Evolutionary conservation across 1,140 invertebrate species (phyloP), one percentile per base, ranked within the genome.

Genomic region (Drosophila bipectinata): DNA sequence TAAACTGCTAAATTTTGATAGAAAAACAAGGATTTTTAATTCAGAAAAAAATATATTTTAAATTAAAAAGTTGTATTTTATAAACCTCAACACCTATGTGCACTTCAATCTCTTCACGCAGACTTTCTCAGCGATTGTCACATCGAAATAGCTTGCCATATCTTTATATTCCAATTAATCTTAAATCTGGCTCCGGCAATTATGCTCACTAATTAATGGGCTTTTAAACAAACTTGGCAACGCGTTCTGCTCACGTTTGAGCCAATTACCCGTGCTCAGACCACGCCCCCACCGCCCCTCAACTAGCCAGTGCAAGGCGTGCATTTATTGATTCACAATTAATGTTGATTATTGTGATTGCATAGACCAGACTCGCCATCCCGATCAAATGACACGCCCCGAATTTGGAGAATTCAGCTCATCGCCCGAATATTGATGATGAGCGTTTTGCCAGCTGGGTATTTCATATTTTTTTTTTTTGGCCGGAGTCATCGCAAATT

Each of bases 241-340:
- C 81, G 81, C 81, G 73, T 77, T 80, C 84, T 77, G 77, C 82
- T 75, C 82, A 87, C 82, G 84, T 85, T 85, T 85, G 68, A 66
- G 61, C 60, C 81, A 85, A 85, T 87, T 87, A 87, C 62, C 47
- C 34, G 47, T 44, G 56, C 30, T 21, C 53, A 7, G 21, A 18
- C 52, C 73, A 49, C 49, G 61, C 55, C 59, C 21, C 52, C 21
- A 48, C 26, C 39, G 39, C 59, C 79, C 68, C 53, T 30, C 18
- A 52, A 47, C 45, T 61, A 49, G 34, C 51, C 77, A 30, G 15
- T 24, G 37, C 47, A 73, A 62, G 81, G 81, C 81, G 78, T 85
- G 81, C 82, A 85, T 78, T 85, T 80, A 87, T 85, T 87, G 82
- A 85, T 85, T 85, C 78, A 87, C 74, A 81, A 87, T 87, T 85